Base-by-base conservation (phyloP, 2,888 invertebrate species). In the Crepidodera aurea region DNA sequence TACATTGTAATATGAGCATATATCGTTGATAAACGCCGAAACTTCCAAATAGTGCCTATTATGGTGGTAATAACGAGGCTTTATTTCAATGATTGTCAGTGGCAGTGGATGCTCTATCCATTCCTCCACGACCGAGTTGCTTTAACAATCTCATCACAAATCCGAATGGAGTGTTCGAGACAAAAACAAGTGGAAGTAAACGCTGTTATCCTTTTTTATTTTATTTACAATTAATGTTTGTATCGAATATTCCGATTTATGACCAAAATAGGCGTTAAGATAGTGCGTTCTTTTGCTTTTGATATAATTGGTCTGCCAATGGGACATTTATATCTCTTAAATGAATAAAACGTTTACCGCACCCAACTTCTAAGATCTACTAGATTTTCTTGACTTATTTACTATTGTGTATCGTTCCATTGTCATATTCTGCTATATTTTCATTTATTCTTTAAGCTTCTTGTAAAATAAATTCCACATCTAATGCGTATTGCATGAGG, bases 1-100 rank as follows among this genome's bases (percentile, higher is more conserved):
- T 59, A 62, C 53, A 48, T 51, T 66, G 66, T 68, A 68, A 62
- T 66, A 64, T 62, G 66, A 60, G 62, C 64, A 66, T 64, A 68
- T 68, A 68, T 68, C 62, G 57, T 62, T 68, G 64, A 68, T 66
- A 68, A 77, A 77, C 74, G 74, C 76, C 67, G 69, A 65, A 65
- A 68, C 66, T 51, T 64, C 64, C 63, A 61, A 66, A 58, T 66
- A 78, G 77, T 75, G 75, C 75, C 77, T 75, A 78, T 78, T 77
- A 78, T 71, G 70, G 71, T 61, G 74, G 72, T 71, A 71, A 75
- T 78, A 78, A 78, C 77, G 76, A 72, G 75, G 77, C 75, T 73
- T 75, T 79, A 79, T 79, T 79, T 79, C 79, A 79, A 77, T 78
- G 79, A 79, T 79, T 79, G 79, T 79, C 79, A 79, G 76, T 72